These are phyloP conservation scores for Julus scanicus DNA, from an alignment of 2,888 invertebrate species.

Conservation along the genomic window DNA sequence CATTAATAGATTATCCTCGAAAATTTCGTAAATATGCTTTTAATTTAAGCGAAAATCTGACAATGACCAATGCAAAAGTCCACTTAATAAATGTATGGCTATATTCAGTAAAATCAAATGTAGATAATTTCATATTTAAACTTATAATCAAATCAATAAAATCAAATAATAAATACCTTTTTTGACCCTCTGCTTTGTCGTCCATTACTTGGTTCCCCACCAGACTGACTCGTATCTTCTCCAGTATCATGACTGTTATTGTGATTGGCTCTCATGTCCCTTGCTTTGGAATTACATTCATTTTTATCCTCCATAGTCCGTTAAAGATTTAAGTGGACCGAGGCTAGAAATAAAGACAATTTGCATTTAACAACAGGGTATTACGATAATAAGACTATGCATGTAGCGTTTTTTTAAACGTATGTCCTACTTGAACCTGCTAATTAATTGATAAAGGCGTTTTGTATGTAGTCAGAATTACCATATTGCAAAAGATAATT, in stretches of 20 bases:
- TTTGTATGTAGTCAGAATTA: no score
- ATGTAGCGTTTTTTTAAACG: no score
- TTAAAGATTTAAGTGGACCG: neutral
- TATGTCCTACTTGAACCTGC: no score
- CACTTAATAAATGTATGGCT: no score
- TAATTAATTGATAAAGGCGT: no score
- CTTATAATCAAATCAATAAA: neutral
- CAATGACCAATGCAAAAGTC: no score
- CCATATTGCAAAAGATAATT: no score
- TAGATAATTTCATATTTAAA: neutral
- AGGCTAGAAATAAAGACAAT: neutral
- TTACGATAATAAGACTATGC: neutral
- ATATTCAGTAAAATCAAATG: no score
- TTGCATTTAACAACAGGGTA: neutral
- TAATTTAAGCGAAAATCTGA: no score
- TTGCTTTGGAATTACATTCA: constrained; percentile 53
- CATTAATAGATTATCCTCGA: no score
- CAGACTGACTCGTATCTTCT: constrained; percentile 56
- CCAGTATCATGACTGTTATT: constrained; percentile 52
- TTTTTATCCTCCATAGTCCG: constrained; percentile 53
- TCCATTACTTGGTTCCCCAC: constrained; percentile 51
- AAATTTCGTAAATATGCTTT: no score
- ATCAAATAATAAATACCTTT: neutral
- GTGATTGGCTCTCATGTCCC: constrained; percentile 50
- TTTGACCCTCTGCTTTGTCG: constrained; percentile 12